Conservation (phyloP, 2,113 vertebrate species). For the Uria aalge region DNA sequence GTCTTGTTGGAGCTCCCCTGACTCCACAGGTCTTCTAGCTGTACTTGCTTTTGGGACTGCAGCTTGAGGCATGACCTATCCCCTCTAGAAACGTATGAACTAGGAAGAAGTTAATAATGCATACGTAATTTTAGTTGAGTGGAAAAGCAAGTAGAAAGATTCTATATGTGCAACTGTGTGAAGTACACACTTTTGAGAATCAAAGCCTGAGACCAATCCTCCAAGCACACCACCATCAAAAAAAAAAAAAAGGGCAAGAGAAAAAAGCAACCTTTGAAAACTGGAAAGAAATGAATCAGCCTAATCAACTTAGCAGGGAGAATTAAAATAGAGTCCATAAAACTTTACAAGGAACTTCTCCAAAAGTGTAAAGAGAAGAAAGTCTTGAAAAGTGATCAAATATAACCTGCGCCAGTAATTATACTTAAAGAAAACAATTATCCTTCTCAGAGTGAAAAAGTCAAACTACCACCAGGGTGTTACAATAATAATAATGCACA, state of each 20-base stretch:
- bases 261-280: not conserved
- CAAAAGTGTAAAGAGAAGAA: constrained; percentile 6
- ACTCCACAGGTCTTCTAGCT: not conserved
- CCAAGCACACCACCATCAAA: not conserved
- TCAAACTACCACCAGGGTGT: not conserved
- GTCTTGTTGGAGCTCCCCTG: not conserved
- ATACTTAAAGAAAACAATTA: not conserved
- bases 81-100: not conserved
- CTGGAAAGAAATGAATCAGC: constrained; percentile 2
- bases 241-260: not conserved
- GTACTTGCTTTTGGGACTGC: not conserved
- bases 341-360: constrained; percentile 3
- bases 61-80: not conserved
- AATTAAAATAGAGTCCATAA: constrained; percentile 13
- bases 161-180: not conserved
- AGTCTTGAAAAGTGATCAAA: constrained; percentile 33
- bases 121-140: not conserved
- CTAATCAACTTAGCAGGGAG: not conserved
- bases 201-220: not conserved
- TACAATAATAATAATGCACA: constrained; percentile 2
- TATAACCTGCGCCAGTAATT: not conserved
- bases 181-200: not conserved
- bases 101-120: not conserved
- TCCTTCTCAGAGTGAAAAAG: not conserved
- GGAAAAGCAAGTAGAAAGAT: not conserved